phyloP scores from a whole-genome alignment of 2,113 vertebrate genomes.

The Odontesthes bonariensis region DNA sequence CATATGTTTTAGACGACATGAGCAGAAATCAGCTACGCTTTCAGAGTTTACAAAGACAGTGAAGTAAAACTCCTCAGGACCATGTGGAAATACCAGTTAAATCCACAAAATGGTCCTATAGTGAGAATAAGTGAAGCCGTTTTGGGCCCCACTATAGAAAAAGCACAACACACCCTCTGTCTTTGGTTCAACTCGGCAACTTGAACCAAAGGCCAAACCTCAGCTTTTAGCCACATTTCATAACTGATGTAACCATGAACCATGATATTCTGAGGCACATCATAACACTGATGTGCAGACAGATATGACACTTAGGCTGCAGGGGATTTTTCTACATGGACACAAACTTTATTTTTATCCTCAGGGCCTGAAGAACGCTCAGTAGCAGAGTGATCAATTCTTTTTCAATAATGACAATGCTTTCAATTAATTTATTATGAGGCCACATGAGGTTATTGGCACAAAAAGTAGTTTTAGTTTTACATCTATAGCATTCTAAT shows the following conservation, averaged over 20 bases:
- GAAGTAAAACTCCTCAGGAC: conserved; percentile 1
- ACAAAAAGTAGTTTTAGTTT: conserved; percentile 20
- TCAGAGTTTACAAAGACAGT: neutral
- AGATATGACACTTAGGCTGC: neutral
- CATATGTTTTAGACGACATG: neutral
- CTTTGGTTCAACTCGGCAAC: conserved; percentile 5
- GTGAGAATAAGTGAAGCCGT: neutral
- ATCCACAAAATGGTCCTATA: neutral
- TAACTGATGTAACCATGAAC: neutral
- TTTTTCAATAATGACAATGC: conserved; percentile 16
- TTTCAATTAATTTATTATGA: conserved; percentile 27
- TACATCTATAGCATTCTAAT: neutral
- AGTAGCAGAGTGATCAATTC: neutral
- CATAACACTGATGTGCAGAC: conserved; percentile 13
- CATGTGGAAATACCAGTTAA: neutral
- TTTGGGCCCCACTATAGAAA: neutral
- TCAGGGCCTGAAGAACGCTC: neutral
- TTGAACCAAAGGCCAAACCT: conserved; percentile 15
- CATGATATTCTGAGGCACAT: neutral
- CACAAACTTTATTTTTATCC: neutral
- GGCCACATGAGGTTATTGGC: conserved; percentile 66
- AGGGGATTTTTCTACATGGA: neutral
- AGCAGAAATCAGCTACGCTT: neutral
- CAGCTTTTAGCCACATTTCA: conserved; percentile 10
- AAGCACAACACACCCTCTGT: conserved; percentile 6